Evolutionary conservation across 1,140 invertebrate genomes (phyloP), one percentile per base, ranked within the genome.

Genomic region (Aradophagus sp.): DNA sequence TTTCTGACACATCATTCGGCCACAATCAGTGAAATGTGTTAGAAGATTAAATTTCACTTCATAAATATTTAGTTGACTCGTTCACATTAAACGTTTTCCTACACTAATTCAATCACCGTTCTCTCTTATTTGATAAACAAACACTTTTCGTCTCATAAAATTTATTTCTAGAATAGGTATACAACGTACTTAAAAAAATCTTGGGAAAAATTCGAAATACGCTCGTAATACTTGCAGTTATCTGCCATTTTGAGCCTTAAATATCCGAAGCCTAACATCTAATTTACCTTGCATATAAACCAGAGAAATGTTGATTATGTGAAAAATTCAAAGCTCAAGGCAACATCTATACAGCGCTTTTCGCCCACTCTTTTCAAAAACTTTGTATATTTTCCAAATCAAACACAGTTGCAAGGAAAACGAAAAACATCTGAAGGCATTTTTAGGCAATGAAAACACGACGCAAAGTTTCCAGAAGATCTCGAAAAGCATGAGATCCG

Each of bases 11-110:
- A 41, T 65, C 50, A 27, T 50, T 44, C 35, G n/a, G 56, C 11
- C 62, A 44, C 56, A 66, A 66, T 50, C 62, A 42, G 34, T 44
- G 48, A 55, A 50, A 47, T 26, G 32, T 66, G 36, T 56, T 66
- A 16, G 36, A 47, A 52, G 44, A 44, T 58, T 66, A 56, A 50
- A 58, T 58, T 66, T 58, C 62, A 50, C 38, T 20, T 52, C 27
- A 58, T 58, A 17, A 58, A 66, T 58, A 66, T 66, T 66, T 39
- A 56, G 42, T 35, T 7, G 16, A 50, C 29, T 5, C 12, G 14
- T 56, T 66, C 31, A 44, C 36, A 52, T 15, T 36, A 10, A 29
- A 31, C n/a, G 35, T 62, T 47, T 41, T 41, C 8, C 12, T 20
- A 10, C 15, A 16, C 34, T 59, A 65, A 65, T 65, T 55, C 11